Percentiles rank a stretch among this genome's conserved stretches.
Conservation (phyloP, 2,797 vertebrate genomes). For the Pteropus rufus region DNA sequence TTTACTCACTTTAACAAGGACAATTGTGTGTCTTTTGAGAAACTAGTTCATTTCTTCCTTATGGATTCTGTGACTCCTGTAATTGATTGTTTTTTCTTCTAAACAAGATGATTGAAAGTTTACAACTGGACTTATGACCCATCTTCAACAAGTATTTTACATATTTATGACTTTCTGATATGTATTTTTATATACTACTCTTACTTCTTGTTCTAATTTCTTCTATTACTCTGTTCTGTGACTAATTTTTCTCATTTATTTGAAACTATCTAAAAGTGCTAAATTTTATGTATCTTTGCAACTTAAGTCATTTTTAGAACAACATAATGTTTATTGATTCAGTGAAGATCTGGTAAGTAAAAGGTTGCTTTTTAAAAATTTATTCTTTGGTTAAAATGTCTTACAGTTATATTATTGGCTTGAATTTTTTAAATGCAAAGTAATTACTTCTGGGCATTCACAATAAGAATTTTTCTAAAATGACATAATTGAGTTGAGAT, state of each 20-base stretch:
- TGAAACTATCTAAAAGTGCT: neutral
- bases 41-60: neutral
- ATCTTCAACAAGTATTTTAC: neutral
- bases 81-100: neutral
- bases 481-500: neutral
- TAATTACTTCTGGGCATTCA: neutral
- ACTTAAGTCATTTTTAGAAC: neutral
- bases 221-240: neutral
- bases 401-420: neutral
- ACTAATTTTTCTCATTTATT: slow-evolving; percentile 8
- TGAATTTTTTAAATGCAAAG: neutral
- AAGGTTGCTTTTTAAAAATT: neutral
- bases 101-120: neutral
- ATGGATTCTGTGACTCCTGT: neutral
- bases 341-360: neutral
- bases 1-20: neutral
- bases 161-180: neutral
- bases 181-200: neutral
- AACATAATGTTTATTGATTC: neutral
- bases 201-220: neutral
- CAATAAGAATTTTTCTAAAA: neutral
- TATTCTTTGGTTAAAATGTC: neutral
- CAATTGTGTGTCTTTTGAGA: neutral
- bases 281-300: neutral
- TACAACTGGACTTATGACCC: neutral